Evolutionary conservation across 2,797 vertebrate species (phyloP).

Genomic region (Sebastes iracundus): DNA sequence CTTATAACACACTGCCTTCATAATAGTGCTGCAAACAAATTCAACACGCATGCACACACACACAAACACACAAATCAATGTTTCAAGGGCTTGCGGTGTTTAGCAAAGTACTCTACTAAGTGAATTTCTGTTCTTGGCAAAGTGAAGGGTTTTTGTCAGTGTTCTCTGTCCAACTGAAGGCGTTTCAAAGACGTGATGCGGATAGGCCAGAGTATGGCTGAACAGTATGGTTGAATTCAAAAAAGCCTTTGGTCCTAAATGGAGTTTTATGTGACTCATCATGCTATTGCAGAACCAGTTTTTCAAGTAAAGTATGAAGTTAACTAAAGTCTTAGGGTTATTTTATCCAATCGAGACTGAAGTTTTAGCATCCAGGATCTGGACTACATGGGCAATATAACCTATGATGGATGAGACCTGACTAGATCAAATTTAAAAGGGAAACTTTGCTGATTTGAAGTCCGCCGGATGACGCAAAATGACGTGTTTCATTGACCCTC

Average conservation of each 20-base stretch:
- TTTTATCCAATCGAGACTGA: not conserved
- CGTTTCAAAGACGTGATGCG: not conserved
- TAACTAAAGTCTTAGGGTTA: not conserved
- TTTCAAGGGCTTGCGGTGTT: constrained; percentile 49
- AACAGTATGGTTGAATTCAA: not conserved
- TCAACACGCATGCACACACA: constrained; percentile 21
- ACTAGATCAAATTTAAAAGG: not conserved
- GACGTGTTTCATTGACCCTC: too few relatives aligned
- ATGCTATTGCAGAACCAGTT: not conserved
- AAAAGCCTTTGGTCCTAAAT: not conserved
- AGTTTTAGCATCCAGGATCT: not conserved
- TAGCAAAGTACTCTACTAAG: constrained; percentile 46
- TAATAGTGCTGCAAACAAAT: constrained; percentile 55
- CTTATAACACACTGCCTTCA: constrained; percentile 68
- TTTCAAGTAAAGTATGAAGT: not conserved
- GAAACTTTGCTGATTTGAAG: not conserved
- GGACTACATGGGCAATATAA: too few relatives aligned
- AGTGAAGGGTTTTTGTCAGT: constrained; percentile 20
- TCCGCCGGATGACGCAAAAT: too few relatives aligned
- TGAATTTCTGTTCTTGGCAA: constrained; percentile 44
- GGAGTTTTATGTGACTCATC: not conserved
- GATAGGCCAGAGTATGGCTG: not conserved
- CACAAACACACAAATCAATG: constrained; percentile 47
- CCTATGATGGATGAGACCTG: not conserved
- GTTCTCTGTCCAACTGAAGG: not conserved